Evolutionary conservation across 2,113 vertebrate genomes (phyloP), one percentile per base, ranked within the genome.

Genomic region (Atlantisia rogersi): DNA sequence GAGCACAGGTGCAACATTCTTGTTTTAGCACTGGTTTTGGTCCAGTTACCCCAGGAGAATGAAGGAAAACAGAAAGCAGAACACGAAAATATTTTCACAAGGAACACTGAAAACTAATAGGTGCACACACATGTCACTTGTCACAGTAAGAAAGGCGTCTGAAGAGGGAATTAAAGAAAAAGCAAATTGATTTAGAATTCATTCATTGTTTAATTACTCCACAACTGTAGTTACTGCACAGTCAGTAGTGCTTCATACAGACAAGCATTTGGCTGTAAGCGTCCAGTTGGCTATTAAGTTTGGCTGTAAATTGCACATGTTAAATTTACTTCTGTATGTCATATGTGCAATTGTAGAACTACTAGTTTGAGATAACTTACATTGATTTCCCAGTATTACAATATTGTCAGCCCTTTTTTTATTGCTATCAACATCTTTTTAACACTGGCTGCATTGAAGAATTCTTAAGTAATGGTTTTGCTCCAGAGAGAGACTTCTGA

Each of bases 51-150:
- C 25, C 59, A 50, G 8, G 14, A 92, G 15, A 32, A 31, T n/a
- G 42, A 50, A 58, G 15, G 42, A 59, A 59, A 59, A 29, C 28
- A 63, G 10, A 67, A 58, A 78, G 22, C 6, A 55, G 39, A 71
- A 39, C 29, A 56, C 26, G 48, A 58, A 20, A 56, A 46, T 21
- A 31, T 48, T 39, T 17, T 77, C 5, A 0, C 5, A 48, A 42
- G 15, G 58, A 62, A 13, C n/a, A 18, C n/a, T 42, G 44, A 46
- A 77, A 90, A 46, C 25, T 56, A 21, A 1, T 20, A 9, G 0
- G 0, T 3, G 0, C 5, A 17, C 12, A 14, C 29, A 10, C 26
- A 17, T 9, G 8, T 7, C 21, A 9, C 7, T 17, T 28, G 5
- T 40, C 63, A 44, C 28, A 31, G 31, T 8, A 26, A n/a, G 56